Evolutionary conservation across 2,888 invertebrate species (phyloP).

Genomic region (Agonopterix alstromeriana): DNA sequence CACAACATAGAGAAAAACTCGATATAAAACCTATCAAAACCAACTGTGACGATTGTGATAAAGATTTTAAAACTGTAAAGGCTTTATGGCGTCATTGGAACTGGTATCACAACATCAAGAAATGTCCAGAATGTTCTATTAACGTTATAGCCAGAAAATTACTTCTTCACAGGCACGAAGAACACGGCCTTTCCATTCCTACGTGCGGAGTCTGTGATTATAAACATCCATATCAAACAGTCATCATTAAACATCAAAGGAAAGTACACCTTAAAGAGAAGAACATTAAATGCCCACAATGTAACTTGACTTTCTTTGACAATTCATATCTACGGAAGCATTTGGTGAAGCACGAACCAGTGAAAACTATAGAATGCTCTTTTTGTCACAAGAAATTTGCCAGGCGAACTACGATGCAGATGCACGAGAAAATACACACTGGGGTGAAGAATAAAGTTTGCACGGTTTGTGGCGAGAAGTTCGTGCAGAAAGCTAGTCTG

Average conservation of each 20-base stretch:
- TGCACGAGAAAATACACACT: slow-evolving; percentile 12
- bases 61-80: too few species aligned
- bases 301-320: slow-evolving; percentile 12
- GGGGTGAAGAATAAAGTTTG: slow-evolving; percentile 16
- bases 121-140: neutral
- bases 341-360: slow-evolving; percentile 13
- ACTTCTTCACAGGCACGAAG: slow-evolving; percentile 6
- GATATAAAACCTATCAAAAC: too few species aligned
- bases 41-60: too few species aligned
- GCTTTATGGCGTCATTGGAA: neutral
- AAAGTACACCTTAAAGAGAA: slow-evolving; percentile 15
- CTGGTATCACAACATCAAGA: neutral
- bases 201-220: slow-evolving; percentile 20
- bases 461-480: slow-evolving; percentile 17
- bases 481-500: slow-evolving; percentile 20
- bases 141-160: neutral
- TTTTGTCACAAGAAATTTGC: slow-evolving; percentile 26
- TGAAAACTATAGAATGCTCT: slow-evolving; percentile 21
- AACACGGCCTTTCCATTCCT: slow-evolving; percentile 9
- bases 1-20: too few species aligned
- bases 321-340: neutral
- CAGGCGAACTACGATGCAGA: slow-evolving; percentile 4
- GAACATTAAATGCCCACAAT: slow-evolving; percentile 35
- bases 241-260: slow-evolving; percentile 8
- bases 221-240: neutral